Conservation (phyloP, 2,113 vertebrate species). For the Tautogolabrus adspersus region DNA sequence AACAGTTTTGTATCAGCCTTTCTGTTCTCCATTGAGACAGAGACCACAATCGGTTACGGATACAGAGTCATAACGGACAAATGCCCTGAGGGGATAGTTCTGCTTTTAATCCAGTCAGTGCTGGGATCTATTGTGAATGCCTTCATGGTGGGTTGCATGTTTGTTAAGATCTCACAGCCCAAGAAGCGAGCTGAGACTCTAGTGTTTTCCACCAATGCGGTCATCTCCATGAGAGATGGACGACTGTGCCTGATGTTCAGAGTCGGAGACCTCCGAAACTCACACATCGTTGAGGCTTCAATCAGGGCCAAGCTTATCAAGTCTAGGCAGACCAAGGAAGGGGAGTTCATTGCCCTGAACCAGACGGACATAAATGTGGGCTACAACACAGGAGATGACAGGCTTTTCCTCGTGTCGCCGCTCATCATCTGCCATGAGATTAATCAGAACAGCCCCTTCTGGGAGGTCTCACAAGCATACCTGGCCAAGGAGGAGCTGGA, state of each 20-base stretch:
- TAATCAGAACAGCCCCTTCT: constrained; percentile 98
- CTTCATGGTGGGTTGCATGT: constrained; percentile 99
- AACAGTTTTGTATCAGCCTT: constrained; percentile 97
- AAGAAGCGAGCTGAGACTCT: constrained; percentile 99
- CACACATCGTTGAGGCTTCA: constrained; percentile 99
- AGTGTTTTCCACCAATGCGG: constrained; percentile 97
- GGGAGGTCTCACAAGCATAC: constrained; percentile 95
- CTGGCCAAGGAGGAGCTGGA: constrained; percentile 95
- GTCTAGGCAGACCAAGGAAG: constrained; percentile 99
- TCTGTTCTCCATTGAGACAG: constrained; percentile 99
- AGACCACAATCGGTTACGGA: constrained; percentile 99
- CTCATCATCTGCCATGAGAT: constrained; percentile 99
- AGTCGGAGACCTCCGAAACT: constrained; percentile 97
- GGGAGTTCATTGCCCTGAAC: constrained; percentile 98
- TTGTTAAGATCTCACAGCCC: constrained; percentile 99
- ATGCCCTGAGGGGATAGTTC: constrained; percentile 96
- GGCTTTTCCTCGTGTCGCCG: constrained; percentile 97
- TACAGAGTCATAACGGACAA: constrained; percentile 98
- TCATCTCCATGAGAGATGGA: constrained; percentile 97
- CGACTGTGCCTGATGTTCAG: constrained; percentile 99
- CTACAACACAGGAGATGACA: constrained; percentile 97
- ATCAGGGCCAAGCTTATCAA: constrained; percentile 99
- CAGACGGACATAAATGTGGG: constrained; percentile 99
- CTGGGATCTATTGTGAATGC: constrained; percentile 98
- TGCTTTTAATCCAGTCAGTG: constrained; percentile 96